Conservation (phyloP, 2,797 vertebrate genomes). For the Merluccius polli region DNA sequence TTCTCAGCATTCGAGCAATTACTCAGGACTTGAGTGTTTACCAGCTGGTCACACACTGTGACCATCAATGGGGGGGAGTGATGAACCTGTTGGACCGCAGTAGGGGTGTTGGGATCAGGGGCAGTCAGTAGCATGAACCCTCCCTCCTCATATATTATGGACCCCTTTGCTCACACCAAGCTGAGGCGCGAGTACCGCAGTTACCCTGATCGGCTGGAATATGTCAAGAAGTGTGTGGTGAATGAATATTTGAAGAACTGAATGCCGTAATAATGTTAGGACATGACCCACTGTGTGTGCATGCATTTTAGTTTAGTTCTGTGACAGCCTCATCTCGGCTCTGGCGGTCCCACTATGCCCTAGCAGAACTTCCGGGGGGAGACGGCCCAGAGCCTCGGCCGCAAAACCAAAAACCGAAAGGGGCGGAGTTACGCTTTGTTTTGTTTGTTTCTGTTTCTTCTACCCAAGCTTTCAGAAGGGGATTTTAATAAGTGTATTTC, state of each 20-base stretch:
- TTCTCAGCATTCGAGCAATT: no score
- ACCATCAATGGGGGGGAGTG: not conserved
- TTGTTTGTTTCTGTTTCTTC: not conserved
- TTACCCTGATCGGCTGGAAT: not conserved
- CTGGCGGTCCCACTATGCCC: not conserved
- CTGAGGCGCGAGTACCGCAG: not conserved
- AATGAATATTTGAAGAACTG: no score
- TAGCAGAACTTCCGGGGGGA: not conserved
- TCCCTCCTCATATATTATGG: not conserved
- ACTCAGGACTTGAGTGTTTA: constrained; percentile 29
- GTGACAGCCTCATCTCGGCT: not conserved
- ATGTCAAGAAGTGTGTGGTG: no score
- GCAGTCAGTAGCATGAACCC: not conserved
- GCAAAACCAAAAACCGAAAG: no score
- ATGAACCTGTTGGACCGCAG: not conserved
- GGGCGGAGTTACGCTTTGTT: no score
- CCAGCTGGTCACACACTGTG: not conserved
- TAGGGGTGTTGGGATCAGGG: no score
- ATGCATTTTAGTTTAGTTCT: not conserved
- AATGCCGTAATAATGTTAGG: not conserved
- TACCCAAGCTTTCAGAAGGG: no score
- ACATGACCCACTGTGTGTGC: not conserved
- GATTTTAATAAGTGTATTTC: no score
- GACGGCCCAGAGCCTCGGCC: no score
- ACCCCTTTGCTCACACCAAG: not conserved